Conservation (phyloP, 2,113 vertebrate genomes). For the Tragelaphus strepsiceros region DNA sequence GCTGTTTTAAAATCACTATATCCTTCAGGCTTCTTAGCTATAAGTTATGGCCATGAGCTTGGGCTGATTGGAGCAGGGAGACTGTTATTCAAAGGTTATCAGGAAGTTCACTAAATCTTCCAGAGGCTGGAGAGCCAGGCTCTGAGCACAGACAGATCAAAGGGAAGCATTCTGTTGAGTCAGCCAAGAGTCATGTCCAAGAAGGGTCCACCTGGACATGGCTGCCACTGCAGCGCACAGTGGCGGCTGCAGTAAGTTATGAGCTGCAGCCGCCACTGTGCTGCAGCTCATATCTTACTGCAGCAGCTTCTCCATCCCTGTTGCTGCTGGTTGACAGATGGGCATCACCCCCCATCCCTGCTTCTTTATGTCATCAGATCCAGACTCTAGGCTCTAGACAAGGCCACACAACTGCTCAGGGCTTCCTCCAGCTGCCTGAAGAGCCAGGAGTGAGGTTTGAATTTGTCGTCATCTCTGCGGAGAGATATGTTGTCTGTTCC, state of each 20-base stretch:
- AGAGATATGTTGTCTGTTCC: not conserved
- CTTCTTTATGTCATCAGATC: not conserved
- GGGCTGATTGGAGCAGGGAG: not conserved
- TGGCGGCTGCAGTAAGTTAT: too few species aligned
- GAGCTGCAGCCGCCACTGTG: too few species aligned
- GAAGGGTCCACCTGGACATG: fast-evolving
- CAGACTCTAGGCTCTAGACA: not conserved
- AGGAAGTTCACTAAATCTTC: not conserved
- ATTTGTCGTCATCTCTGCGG: not conserved
- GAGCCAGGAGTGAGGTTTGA: not conserved
- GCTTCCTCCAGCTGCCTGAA: not conserved
- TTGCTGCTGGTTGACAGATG: not conserved
- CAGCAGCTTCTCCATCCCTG: not conserved
- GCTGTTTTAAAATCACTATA: not conserved
- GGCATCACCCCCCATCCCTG: not conserved
- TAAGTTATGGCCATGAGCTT: not conserved
- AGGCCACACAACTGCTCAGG: not conserved
- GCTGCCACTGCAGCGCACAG: fast-evolving
- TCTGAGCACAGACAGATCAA: not conserved
- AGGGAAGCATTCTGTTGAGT: not conserved
- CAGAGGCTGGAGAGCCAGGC: not conserved
- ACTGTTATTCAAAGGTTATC: not conserved
- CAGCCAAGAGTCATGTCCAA: not conserved
- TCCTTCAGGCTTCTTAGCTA: not conserved
- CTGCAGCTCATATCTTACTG: not conserved